Conservation (phyloP, 2,797 vertebrate genomes). For the Aselliscus stoliczkanus region DNA sequence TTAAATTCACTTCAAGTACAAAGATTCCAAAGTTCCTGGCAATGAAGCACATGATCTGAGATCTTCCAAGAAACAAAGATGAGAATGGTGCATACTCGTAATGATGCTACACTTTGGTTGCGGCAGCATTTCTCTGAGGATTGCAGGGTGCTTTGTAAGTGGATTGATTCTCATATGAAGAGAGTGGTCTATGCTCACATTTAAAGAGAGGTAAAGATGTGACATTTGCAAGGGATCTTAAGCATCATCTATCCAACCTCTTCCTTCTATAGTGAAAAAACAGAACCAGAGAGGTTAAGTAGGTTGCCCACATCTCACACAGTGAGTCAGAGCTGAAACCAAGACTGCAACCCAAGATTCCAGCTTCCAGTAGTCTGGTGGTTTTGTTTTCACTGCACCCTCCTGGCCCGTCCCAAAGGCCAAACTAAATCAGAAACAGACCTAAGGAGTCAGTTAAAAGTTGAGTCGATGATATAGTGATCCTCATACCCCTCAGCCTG, state of each 20-base stretch:
- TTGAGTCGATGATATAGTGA: neutral
- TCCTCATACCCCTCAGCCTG: neutral
- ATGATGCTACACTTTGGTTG: neutral
- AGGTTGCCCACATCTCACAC: neutral
- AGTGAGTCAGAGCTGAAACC: constrained; percentile 15
- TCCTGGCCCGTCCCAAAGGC: neutral
- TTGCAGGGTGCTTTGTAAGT: neutral
- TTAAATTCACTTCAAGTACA: neutral
- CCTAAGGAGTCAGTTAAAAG: neutral
- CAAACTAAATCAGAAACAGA: constrained; percentile 30
- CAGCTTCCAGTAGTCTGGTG: neutral
- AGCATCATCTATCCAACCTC: neutral
- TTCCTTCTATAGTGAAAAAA: neutral
- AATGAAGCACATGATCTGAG: neutral
- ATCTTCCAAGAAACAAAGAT: neutral
- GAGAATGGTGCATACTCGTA: neutral
- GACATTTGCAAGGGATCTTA: neutral
- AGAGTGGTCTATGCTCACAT: neutral
- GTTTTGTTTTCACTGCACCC: neutral
- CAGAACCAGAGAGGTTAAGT: neutral
- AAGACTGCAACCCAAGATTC: neutral
- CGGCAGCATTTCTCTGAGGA: neutral
- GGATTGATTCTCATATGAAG: neutral
- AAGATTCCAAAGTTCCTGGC: neutral
- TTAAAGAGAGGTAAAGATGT: neutral